Evolutionary conservation across 2,888 invertebrate species (phyloP), one percentile per base, ranked within the genome.

Genomic region (Catocala sponsa): DNA sequence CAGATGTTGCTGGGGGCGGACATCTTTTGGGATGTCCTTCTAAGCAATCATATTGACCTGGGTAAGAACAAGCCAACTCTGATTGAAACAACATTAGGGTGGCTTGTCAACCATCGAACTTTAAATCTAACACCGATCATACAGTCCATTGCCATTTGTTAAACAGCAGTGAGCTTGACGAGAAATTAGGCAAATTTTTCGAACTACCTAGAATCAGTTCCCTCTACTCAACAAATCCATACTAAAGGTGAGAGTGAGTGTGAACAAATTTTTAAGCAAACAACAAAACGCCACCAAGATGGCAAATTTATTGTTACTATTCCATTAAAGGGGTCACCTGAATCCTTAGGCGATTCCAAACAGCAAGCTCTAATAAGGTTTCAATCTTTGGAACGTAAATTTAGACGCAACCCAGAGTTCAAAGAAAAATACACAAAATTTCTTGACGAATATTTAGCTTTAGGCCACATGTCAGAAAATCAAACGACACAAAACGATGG

Each of bases 1-100:
- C 46, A 46, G 38, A 38, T 38, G 56, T 42, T 68, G 11, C 57
- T 65, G 11, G 57, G 68, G 42, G 62, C 62, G 6, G 65, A 65
- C 35, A 33, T 65, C 11, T 68, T 67, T 41, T 63, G 67, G 67
- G 33, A 42, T 5, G 48, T 63, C 0, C 11, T 67, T 38, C 38
- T 38, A 10, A 38, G 2, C 38, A 38, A 38, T 38, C 38, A 38
- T 38, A 38, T 38, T 38, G 38, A 6, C 38, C 13, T 46, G 13
- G 13, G 46, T 12, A 46, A 46, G 13, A n/a, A 46, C n/a, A 46
- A 13, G 13, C 46, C 46, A 46, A 46, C 46, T 13, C 46, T 46
- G 6, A 13, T 46, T 46, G 46, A 46, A 13, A 46, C 46, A 46
- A 46, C n/a, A 46, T 13, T 46, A 12, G 46, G 46, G 46, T 46